phyloP scores from a whole-genome alignment of 2,113 vertebrate species.

The Phylloscopus trochilus region DNA sequence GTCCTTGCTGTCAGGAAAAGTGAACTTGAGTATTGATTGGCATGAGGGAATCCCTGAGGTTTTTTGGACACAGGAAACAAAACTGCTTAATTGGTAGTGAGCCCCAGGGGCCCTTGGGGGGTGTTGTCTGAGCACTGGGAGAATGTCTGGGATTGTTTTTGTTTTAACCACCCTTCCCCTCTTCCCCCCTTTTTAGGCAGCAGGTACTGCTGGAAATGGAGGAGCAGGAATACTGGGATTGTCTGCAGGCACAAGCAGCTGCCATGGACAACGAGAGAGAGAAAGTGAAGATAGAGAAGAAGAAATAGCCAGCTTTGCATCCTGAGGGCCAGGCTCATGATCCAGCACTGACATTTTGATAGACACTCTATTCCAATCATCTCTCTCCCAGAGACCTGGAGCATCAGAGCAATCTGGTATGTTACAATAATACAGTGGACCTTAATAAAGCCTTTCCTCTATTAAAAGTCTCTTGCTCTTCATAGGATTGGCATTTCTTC shows the following conservation, averaged over 20 bases:
- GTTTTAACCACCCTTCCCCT: neutral
- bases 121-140: neutral
- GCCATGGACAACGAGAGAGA: neutral
- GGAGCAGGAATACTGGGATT: constrained; percentile 34
- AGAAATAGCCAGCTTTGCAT: neutral
- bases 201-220: neutral
- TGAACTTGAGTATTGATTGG: neutral
- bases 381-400: neutral
- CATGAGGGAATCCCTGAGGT: neutral
- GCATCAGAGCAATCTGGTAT: neutral
- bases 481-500: neutral
- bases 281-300: neutral
- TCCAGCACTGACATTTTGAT: neutral
- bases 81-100: neutral
- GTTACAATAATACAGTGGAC: neutral
- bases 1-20: neutral
- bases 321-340: neutral
- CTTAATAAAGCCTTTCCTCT: constrained; percentile 3
- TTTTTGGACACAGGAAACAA: neutral
- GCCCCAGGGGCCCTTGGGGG: neutral
- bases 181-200: neutral
- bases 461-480: neutral
- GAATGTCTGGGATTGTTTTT: neutral
- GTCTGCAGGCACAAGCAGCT: constrained; percentile 1
- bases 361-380: neutral